A percentile compares a stretch with the other conserved stretches of the same genome.
Evolutionary conservation across 2,797 vertebrate genomes (phyloP).

Genomic region (Alfaro cultratus): DNA sequence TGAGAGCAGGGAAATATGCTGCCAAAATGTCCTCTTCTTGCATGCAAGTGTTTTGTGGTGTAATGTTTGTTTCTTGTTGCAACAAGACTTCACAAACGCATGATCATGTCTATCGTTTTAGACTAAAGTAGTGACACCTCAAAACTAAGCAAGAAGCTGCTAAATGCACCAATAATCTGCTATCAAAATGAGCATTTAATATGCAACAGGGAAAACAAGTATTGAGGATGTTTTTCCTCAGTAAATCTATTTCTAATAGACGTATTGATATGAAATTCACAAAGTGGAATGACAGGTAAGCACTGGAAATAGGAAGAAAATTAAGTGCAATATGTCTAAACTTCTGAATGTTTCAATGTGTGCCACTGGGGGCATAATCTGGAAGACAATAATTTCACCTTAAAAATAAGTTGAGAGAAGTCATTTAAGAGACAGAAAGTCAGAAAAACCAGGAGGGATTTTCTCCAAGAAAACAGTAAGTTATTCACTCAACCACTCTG

Average conservation of each 20-base stretch:
- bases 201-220: background rate
- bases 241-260: background rate
- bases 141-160: background rate
- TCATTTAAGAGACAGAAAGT: background rate
- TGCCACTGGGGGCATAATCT: background rate
- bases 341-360: background rate
- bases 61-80: background rate
- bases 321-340: background rate
- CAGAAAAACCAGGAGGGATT: background rate
- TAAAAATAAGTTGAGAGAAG: background rate
- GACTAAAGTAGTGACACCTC: background rate
- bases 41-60: slow-evolving; percentile 8
- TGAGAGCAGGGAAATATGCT: slow-evolving; percentile 3
- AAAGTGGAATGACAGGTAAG: background rate
- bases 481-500: background rate
- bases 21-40: background rate
- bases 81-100: background rate
- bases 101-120: background rate
- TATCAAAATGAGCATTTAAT: background rate
- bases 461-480: background rate
- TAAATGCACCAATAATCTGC: background rate
- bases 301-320: background rate
- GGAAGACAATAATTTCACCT: background rate
- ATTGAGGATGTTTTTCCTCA: background rate
- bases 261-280: background rate